These are phyloP conservation scores for Corythornis cristatus DNA, from an alignment of 2,113 vertebrate genomes.

Conservation along the genomic window DNA sequence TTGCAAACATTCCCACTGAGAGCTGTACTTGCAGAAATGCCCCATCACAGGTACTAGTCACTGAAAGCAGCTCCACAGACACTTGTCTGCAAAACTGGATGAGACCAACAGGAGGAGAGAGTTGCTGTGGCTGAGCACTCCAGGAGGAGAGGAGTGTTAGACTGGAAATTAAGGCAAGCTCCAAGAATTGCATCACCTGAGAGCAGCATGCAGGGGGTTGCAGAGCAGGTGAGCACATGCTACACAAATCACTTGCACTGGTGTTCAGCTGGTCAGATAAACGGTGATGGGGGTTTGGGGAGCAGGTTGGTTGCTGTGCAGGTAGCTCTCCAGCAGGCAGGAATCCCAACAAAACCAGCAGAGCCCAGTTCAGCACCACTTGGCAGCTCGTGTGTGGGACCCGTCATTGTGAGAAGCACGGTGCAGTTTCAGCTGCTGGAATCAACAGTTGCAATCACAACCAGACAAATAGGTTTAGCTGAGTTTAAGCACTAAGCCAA, in stretches of 20 bases:
- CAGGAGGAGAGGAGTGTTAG: neutral
- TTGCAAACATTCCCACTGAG: neutral
- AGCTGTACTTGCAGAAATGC: neutral
- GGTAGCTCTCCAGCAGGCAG: neutral
- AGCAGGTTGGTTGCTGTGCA: neutral
- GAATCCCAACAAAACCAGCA: neutral
- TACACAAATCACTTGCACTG: fast-evolving
- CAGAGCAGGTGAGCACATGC: neutral
- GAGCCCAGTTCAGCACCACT: neutral
- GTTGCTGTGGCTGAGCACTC: neutral
- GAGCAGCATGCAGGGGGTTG: neutral
- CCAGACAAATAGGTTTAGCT: neutral
- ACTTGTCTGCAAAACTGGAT: neutral
- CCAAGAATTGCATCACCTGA: neutral
- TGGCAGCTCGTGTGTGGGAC: neutral
- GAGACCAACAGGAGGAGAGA: neutral
- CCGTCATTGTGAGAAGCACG: neutral
- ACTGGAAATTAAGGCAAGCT: neutral
- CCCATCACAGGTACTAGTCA: neutral
- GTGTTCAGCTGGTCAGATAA: neutral
- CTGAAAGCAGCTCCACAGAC: neutral
- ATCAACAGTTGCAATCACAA: neutral
- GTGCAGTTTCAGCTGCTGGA: neutral
- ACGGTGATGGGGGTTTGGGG: neutral
- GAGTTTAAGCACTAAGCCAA: neutral